Percentiles rank a stretch among this genome's conserved stretches.
These are phyloP conservation scores for Cheilinus undulatus DNA, from an alignment of 2,113 vertebrate species.

Conservation along the genomic window DNA sequence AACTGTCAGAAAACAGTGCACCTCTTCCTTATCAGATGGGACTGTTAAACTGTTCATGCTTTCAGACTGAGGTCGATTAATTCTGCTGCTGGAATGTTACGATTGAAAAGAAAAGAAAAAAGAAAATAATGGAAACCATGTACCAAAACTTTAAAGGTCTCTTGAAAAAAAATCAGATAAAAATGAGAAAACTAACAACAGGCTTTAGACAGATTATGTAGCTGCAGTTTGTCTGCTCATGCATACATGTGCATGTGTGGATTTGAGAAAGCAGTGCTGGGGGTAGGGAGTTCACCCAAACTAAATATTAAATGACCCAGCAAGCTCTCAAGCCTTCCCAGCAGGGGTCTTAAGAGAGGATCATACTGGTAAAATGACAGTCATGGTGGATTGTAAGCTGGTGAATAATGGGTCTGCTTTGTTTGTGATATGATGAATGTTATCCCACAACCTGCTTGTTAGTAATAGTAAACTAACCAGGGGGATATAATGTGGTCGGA, in stretches of 20 bases:
- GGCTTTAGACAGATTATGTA: background rate
- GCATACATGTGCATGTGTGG: constrained; percentile 2
- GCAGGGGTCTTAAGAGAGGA: constrained; percentile 44
- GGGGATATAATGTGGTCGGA: background rate
- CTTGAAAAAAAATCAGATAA: constrained; percentile 1
- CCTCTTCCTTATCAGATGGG: constrained; percentile 1
- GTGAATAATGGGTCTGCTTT: constrained; percentile 48
- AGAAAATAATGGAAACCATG: background rate
- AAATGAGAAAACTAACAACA: constrained; percentile 8
- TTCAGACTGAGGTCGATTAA: constrained; percentile 17
- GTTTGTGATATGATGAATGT: constrained; percentile 26
- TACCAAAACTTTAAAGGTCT: background rate
- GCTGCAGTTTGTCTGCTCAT: constrained; percentile 6
- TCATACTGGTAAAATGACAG: constrained; percentile 57
- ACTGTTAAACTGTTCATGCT: constrained; percentile 3
- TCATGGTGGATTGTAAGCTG: constrained; percentile 35
- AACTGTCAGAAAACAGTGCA: background rate
- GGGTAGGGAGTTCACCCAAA: constrained; percentile 29
- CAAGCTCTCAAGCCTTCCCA: constrained; percentile 38
- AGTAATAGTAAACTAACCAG: background rate
- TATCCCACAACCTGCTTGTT: constrained; percentile 7
- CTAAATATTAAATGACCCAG: constrained; percentile 72
- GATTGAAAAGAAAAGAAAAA: background rate
- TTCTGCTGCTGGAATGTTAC: background rate
- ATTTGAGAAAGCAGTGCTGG: constrained; percentile 23